Evolutionary conservation across 2,888 invertebrate species (phyloP), one percentile per base, ranked within the genome.

Genomic region (Drosophila barbarae): DNA sequence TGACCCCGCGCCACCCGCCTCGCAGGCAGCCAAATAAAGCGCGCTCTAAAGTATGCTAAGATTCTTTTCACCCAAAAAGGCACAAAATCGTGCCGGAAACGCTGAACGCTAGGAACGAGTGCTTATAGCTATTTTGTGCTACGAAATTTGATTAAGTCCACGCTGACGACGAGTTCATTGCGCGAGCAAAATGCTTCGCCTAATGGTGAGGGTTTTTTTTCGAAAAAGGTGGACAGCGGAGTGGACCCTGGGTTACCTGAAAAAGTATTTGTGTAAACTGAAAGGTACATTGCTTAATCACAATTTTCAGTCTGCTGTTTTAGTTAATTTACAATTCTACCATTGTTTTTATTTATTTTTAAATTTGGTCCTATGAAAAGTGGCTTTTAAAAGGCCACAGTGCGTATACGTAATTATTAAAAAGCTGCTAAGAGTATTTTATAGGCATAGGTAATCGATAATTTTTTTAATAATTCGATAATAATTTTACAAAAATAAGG

Each of bases 91-190:
- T 74, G 67, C 60, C 42, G 46, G 64, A 55, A 55, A 39, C 50
- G 50, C 54, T 57, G 41, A 55, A 39, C 47, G 47, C 54, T 57
- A 39, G 26, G 47, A 55, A 66, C 49, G 38, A 35, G 23, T 32
- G 53, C 53, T 57, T 61, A 35, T 35, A 38, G 61, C 57, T 68
- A 69, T 67, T 83, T 74, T 63, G 49, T 58, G 60, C 66, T 57
- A 36, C 69, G 41, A 74, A 85, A 81, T 84, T 85, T 82, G 85
- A 81, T 81, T 82, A 85, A 84, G 81, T 82, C 61, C 79, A 50
- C 66, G 66, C 51, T 47, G 69, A 64, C 68, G 70, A 85, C 61
- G 82, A 84, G 86, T 81, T 85, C 74, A 85, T 85, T 85, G 73
- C 55, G 64, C 52, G 41, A 41, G 21, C 63, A 50, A 66, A 66